phyloP scores from a whole-genome alignment of 2,888 invertebrate genomes.

The Elegia similella region DNA sequence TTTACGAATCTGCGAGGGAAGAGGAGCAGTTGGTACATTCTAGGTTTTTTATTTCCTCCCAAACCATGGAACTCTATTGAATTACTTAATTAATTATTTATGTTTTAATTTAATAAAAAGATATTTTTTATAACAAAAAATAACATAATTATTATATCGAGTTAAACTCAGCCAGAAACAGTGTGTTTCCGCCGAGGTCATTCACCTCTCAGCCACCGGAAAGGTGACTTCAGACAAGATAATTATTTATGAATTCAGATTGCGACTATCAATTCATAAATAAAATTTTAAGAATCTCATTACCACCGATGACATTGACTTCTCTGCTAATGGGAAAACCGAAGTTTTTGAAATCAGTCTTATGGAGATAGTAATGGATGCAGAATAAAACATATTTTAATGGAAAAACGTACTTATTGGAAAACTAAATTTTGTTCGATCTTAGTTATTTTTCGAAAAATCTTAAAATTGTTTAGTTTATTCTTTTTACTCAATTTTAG shows the following conservation, averaged over 20 bases:
- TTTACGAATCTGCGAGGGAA: no score
- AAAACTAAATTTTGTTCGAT: no score
- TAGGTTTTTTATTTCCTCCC: no score
- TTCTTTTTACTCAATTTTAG: no score
- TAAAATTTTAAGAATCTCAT: slow-evolving; percentile 8
- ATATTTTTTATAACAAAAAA: neutral
- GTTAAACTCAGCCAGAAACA: slow-evolving; percentile 3
- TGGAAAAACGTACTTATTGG: no score
- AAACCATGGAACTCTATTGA: no score
- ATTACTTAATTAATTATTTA: neutral
- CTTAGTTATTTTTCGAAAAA: no score
- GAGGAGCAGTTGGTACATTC: no score
- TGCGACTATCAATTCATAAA: slow-evolving; percentile 2
- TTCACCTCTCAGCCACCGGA: slow-evolving; percentile 11
- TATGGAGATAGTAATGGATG: neutral
- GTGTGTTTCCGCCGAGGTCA: slow-evolving; percentile 10
- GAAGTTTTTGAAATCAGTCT: neutral
- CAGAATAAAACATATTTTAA: no score
- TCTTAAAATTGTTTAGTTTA: no score
- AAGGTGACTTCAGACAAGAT: slow-evolving; percentile 8
- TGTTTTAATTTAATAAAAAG: neutral
- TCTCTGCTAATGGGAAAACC: neutral
- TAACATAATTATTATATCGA: neutral
- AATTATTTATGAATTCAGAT: slow-evolving; percentile 15
- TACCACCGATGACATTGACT: slow-evolving; percentile 10